These are phyloP conservation scores for Hyaena hyaena DNA, from an alignment of 2,113 vertebrate species.

Conservation along the genomic window DNA sequence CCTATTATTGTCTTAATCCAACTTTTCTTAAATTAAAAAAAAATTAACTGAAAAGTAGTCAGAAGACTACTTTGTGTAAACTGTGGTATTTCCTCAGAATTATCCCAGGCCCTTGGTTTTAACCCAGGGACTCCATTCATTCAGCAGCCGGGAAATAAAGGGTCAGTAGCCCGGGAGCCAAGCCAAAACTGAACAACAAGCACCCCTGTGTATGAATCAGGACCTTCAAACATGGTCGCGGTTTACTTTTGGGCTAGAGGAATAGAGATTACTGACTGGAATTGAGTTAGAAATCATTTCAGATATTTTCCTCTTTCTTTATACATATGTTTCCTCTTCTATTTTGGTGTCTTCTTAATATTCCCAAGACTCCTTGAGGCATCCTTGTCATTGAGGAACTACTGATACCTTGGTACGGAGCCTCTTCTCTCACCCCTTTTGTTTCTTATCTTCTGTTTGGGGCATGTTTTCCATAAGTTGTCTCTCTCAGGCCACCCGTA, in stretches of 20 bases:
- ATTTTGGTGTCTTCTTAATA: conserved; percentile 2
- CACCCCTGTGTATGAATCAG: background rate
- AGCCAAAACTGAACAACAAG: background rate
- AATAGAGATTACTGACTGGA: background rate
- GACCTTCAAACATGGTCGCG: background rate
- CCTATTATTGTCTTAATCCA: conserved; percentile 16
- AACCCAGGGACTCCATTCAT: background rate
- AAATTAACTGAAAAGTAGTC: background rate
- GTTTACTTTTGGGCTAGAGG: background rate
- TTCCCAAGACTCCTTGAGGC: background rate
- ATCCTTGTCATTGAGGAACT: background rate
- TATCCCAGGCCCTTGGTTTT: conserved; percentile 23
- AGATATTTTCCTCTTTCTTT: background rate
- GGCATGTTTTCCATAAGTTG: background rate
- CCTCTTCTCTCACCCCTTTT: background rate
- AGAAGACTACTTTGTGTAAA: background rate
- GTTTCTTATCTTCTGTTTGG: background rate
- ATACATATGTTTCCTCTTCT: background rate
- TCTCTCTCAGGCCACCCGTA: background rate
- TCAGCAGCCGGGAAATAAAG: background rate
- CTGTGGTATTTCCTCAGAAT: background rate
- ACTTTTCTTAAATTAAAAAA: conserved; percentile 28
- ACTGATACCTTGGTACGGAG: background rate
- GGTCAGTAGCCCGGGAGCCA: background rate
- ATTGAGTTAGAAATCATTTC: background rate